Percentiles rank a stretch among this genome's conserved stretches.
Evolutionary conservation across 2,797 vertebrate genomes (phyloP).

Genomic region (Fistularia commersonii): DNA sequence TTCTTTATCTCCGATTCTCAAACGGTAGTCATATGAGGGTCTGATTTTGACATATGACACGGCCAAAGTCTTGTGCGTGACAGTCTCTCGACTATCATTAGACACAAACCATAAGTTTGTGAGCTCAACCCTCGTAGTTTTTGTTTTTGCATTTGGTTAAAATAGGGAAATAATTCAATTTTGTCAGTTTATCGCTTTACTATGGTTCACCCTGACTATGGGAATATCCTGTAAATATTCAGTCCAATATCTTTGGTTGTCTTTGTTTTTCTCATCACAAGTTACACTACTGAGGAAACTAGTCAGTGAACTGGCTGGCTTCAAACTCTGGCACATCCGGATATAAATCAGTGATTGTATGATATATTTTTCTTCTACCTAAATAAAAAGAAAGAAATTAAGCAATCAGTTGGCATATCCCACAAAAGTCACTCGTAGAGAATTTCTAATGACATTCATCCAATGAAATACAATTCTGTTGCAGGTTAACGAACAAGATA

Average conservation of each 20-base stretch:
- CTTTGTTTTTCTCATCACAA: too few relatives aligned
- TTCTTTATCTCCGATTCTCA: slow-evolving; percentile 22
- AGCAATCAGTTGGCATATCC: too few relatives aligned
- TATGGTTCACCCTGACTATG: slow-evolving; percentile 12
- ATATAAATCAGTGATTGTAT: too few relatives aligned
- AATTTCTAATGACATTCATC: too few relatives aligned
- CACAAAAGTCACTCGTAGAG: too few relatives aligned
- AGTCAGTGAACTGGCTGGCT: background rate
- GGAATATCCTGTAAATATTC: slow-evolving; percentile 13
- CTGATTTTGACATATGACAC: slow-evolving; percentile 16
- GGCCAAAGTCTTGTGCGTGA: slow-evolving; percentile 15
- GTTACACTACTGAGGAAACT: too few relatives aligned
- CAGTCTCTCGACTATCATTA: slow-evolving; percentile 12
- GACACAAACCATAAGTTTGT: slow-evolving; percentile 26
- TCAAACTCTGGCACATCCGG: slow-evolving; percentile 1
- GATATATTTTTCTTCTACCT: too few relatives aligned
- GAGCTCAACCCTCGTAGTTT: slow-evolving; percentile 12
- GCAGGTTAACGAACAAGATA: too few relatives aligned
- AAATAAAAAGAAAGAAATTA: too few relatives aligned
- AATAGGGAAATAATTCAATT: background rate
- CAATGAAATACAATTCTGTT: too few relatives aligned
- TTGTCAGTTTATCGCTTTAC: background rate
- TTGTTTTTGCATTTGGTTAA: slow-evolving; percentile 9
- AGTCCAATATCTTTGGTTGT: too few relatives aligned
- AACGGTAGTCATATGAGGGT: slow-evolving; percentile 37